A percentile compares a stretch with the other conserved stretches of the same genome.
Evolutionary conservation across 2,113 vertebrate species (phyloP).

Genomic region (Bubo blakistoni): DNA sequence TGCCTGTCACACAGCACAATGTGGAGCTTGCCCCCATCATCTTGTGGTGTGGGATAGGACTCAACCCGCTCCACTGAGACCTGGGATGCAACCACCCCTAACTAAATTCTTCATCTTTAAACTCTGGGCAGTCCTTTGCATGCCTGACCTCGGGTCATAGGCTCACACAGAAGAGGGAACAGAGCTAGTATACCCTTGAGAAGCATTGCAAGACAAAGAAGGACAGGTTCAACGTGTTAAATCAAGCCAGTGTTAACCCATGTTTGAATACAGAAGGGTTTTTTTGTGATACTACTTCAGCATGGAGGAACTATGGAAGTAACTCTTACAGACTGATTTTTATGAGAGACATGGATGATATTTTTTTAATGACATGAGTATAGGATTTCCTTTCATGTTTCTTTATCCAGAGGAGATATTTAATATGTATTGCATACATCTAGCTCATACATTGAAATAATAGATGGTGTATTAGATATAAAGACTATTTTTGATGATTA

Average conservation of each 20-base stretch:
- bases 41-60: neutral
- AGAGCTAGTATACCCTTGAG: neutral
- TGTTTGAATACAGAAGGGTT: neutral
- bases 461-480: neutral
- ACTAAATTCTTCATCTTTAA: neutral
- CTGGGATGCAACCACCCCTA: neutral
- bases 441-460: neutral
- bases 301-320: neutral
- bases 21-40: neutral
- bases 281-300: neutral
- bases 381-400: neutral
- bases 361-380: neutral
- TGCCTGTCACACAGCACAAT: neutral
- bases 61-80: neutral
- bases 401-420: neutral
- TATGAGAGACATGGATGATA: neutral
- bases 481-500: neutral
- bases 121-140: neutral
- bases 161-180: neutral
- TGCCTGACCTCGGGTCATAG: neutral
- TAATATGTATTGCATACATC: neutral
- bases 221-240: neutral
- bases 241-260: neutral
- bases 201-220: neutral
- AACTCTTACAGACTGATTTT: neutral